Evolutionary conservation across 2,113 vertebrate species (phyloP).

Genomic region (Poeciliopsis prolifica): DNA sequence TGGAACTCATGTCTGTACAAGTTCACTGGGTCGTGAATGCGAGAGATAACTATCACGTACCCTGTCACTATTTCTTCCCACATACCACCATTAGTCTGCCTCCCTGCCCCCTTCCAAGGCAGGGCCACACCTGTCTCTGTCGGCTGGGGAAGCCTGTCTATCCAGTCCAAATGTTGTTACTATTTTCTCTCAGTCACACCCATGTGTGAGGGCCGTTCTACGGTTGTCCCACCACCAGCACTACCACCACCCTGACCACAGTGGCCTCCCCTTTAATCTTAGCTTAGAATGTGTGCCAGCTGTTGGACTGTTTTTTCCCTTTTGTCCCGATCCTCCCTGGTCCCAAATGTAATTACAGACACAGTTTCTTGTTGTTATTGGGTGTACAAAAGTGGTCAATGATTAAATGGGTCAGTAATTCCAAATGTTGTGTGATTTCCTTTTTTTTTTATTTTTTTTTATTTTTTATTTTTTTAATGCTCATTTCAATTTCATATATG

Average conservation of each 20-base stretch:
- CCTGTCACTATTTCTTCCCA: constrained; percentile 41
- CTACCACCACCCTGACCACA: constrained; percentile 35
- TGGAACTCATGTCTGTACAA: constrained; percentile 43
- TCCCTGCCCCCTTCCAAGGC: constrained; percentile 51
- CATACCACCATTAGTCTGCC: constrained; percentile 49
- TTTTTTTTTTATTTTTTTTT: background rate
- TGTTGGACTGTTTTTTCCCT: constrained; percentile 48
- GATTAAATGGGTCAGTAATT: background rate
- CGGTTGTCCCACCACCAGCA: constrained; percentile 45
- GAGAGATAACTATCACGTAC: constrained; percentile 36
- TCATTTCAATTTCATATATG: background rate
- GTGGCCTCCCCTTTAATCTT: constrained; percentile 50
- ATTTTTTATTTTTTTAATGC: too few relatives aligned
- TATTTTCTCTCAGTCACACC: constrained; percentile 76
- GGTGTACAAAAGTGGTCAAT: background rate
- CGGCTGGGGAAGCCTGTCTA: constrained; percentile 70
- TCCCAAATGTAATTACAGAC: constrained; percentile 21
- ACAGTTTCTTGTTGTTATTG: background rate
- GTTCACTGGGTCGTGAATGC: constrained; percentile 1
- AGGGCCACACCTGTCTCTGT: constrained; percentile 78
- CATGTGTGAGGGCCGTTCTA: constrained; percentile 62
- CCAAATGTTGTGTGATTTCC: background rate
- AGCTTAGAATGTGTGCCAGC: constrained; percentile 49
- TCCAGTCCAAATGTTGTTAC: constrained; percentile 70
- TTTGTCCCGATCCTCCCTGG: constrained; percentile 21